Conservation (phyloP, 2,113 vertebrate species). For the Chrysochloris asiatica region DNA sequence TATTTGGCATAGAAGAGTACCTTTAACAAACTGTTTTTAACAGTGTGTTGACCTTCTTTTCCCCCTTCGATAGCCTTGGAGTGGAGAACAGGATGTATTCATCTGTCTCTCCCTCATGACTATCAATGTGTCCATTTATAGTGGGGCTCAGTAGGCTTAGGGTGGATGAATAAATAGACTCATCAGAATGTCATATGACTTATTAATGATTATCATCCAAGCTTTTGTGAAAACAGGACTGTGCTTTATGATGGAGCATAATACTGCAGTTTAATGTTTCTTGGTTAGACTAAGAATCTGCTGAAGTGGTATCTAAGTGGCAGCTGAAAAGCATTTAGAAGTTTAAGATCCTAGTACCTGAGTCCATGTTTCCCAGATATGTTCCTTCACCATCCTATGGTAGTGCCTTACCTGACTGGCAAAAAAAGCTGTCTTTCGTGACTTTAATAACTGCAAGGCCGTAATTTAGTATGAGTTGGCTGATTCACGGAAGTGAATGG, state of each 20-base stretch:
- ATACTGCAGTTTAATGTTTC: neutral
- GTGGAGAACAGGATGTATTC: neutral
- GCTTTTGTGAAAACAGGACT: neutral
- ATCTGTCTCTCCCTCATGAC: neutral
- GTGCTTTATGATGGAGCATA: neutral
- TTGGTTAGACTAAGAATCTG: neutral
- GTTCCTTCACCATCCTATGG: neutral
- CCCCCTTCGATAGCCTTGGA: neutral
- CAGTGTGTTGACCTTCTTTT: neutral
- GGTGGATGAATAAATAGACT: neutral
- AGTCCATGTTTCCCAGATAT: neutral
- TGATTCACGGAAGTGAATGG: neutral
- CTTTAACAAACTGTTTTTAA: neutral
- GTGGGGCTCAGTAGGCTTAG: neutral
- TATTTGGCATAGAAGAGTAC: neutral
- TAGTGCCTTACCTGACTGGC: neutral
- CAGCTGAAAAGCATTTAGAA: neutral
- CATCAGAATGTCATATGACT: neutral
- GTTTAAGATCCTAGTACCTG: neutral
- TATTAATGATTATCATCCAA: neutral
- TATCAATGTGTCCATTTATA: neutral
- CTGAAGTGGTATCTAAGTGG: neutral
- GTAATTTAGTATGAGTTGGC: neutral
- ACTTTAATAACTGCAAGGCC: neutral
- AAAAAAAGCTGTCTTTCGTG: neutral